A percentile compares a stretch with the other conserved stretches of the same genome.
Evolutionary conservation across 2,888 invertebrate genomes (phyloP).

Genomic region (Phania funesta): DNA sequence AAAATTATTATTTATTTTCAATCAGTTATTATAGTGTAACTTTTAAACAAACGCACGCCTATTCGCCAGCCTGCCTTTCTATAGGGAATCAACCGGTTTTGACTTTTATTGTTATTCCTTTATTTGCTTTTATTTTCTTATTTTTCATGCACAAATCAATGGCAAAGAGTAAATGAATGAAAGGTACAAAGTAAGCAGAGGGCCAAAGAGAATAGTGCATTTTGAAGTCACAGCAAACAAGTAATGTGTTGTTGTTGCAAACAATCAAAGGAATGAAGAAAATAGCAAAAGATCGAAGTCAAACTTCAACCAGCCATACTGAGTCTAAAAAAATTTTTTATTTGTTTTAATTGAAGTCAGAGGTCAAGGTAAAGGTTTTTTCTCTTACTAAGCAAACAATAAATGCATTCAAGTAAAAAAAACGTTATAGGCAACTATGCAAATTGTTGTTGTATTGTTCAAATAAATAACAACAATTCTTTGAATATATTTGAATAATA

Average conservation of each 20-base stretch:
- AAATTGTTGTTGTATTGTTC: constrained; percentile 29
- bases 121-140: constrained; percentile 10
- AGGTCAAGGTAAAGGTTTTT: constrained; percentile 62
- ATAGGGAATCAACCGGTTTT: constrained; percentile 60
- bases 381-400: constrained; percentile 10
- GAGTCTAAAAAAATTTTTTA: not conserved
- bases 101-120: not conserved
- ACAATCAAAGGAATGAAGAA: not conserved
- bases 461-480: constrained; percentile 15
- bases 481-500: constrained; percentile 27
- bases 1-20: not conserved
- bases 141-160: constrained; percentile 45
- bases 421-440: constrained; percentile 26
- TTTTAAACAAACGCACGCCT: not conserved
- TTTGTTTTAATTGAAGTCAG: constrained; percentile 39
- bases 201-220: not conserved
- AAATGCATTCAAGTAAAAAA: not conserved
- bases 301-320: not conserved
- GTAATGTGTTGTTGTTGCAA: not conserved
- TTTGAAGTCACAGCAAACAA: constrained; percentile 23
- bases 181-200: not conserved
- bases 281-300: not conserved
- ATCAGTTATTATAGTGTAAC: constrained; percentile 10
- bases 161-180: constrained; percentile 1
- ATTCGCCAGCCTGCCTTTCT: constrained; percentile 22